Evolutionary conservation across 1,140 invertebrate genomes (phyloP).

Genomic region (Heliconius hermathena): DNA sequence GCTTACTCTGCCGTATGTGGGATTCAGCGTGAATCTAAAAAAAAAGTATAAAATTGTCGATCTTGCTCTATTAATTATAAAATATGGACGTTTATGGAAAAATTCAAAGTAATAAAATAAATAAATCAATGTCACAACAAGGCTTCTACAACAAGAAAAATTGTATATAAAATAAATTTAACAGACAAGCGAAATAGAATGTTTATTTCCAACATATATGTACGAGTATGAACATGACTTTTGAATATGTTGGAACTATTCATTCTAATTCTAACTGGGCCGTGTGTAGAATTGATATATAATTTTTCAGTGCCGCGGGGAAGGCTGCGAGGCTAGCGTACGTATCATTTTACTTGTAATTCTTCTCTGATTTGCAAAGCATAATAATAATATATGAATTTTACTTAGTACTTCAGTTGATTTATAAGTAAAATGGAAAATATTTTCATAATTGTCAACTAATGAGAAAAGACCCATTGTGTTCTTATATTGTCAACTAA

Average conservation of each 20-base stretch:
- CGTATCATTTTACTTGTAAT: not conserved
- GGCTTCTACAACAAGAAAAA: not conserved
- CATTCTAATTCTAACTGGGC: not conserved
- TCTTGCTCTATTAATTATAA: too few relatives aligned
- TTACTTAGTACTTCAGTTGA: not conserved
- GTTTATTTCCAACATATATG: not conserved
- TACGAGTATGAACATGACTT: not conserved
- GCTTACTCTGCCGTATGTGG: too few relatives aligned
- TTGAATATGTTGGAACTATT: not conserved
- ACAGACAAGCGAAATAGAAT: not conserved
- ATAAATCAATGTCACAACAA: not conserved
- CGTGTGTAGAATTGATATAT: not conserved
- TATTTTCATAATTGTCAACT: too few relatives aligned
- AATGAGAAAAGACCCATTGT: too few relatives aligned
- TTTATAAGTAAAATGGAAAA: not conserved
- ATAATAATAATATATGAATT: not conserved
- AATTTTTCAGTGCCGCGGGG: constrained; percentile 25
- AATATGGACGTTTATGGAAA: too few relatives aligned
- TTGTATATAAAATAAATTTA: not conserved
- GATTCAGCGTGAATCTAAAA: too few relatives aligned
- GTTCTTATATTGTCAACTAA: too few relatives aligned
- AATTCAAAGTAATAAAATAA: not conserved
- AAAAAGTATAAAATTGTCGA: too few relatives aligned
- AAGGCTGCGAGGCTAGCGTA: constrained; percentile 24
- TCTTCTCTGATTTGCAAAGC: not conserved